phyloP scores from a whole-genome alignment of 2,797 vertebrate genomes.

The Gallinago nigripennis region DNA sequence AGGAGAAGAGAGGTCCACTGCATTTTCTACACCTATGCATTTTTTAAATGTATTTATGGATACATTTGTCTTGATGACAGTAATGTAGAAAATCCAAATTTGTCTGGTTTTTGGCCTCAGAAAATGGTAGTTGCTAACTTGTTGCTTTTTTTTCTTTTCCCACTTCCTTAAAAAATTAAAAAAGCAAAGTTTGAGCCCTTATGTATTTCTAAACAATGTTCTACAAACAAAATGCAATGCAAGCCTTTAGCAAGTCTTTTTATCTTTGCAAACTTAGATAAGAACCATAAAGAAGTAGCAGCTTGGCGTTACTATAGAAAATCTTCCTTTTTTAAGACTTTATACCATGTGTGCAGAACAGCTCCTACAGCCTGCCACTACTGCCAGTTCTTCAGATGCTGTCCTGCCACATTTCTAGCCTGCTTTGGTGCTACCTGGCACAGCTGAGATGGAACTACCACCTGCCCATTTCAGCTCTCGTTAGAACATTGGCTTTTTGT shows the following conservation, averaged over 20 bases:
- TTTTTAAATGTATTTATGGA: background rate
- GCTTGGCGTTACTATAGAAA: background rate
- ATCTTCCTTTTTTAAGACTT: background rate
- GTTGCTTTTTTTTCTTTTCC: background rate
- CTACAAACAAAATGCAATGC: background rate
- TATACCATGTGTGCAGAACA: background rate
- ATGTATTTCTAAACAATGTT: background rate
- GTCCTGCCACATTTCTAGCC: background rate
- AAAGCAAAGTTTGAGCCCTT: background rate
- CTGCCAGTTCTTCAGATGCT: background rate
- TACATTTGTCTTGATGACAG: background rate
- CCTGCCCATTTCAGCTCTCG: background rate
- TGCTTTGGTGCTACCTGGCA: background rate
- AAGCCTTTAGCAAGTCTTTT: background rate
- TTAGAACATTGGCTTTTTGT: background rate
- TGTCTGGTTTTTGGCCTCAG: background rate
- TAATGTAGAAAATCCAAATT: background rate
- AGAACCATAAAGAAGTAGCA: background rate
- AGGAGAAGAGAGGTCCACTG: background rate
- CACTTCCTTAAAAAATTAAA: background rate
- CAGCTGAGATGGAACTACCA: background rate
- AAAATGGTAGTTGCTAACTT: background rate
- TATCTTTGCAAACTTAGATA: background rate
- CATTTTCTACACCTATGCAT: background rate
- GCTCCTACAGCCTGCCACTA: background rate